These are phyloP conservation scores for Acipenser ruthenus DNA, from an alignment of 2,797 vertebrate genomes.

Conservation along the genomic window DNA sequence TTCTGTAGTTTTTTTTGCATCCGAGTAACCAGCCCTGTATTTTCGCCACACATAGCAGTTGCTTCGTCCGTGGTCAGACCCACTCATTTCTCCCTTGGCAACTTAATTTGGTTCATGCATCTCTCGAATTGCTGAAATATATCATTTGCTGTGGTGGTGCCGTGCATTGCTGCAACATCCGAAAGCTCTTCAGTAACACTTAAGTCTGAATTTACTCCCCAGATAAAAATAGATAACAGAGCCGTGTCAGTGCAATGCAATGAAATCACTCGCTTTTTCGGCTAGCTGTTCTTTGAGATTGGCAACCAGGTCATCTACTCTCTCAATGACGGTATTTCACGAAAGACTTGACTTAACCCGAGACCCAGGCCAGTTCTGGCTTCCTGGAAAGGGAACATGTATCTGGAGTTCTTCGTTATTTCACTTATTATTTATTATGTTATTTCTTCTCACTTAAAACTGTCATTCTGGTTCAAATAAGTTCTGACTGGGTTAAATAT, in stretches of 20 bases:
- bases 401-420: no score
- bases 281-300: neutral
- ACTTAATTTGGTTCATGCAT: neutral
- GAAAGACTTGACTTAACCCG: neutral
- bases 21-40: neutral
- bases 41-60: neutral
- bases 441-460: no score
- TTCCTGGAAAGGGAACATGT: no score
- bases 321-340: neutral
- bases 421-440: no score
- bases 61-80: neutral
- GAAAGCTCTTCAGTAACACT: neutral
- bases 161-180: conserved; percentile 1
- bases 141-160: neutral
- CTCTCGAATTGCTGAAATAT: neutral
- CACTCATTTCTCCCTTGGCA: conserved; percentile 5
- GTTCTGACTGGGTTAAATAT: no score
- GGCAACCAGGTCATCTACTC: neutral
- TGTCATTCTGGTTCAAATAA: no score
- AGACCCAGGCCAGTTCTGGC: no score
- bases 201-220: no score
- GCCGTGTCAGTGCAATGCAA: neutral
- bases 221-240: no score
- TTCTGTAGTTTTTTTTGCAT: neutral
- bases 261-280: neutral